A percentile compares a stretch with the other conserved stretches of the same genome.
These are phyloP conservation scores for Adela reaumurella DNA, from an alignment of 2,888 invertebrate species.

Conservation along the genomic window DNA sequence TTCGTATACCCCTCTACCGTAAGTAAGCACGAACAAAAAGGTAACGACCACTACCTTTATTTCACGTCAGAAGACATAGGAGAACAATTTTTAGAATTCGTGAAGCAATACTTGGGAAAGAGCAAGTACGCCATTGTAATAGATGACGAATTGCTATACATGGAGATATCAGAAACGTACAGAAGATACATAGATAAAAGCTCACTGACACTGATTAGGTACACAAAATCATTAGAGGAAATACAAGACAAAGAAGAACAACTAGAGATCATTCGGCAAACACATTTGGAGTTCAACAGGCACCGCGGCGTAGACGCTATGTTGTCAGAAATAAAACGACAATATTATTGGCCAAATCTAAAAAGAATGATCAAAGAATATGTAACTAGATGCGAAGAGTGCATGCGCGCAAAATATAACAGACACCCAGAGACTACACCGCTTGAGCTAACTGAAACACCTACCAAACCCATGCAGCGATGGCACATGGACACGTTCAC, in stretches of 20 bases:
- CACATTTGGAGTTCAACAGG: not conserved
- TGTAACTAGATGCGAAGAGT: not conserved
- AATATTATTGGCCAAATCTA: not conserved
- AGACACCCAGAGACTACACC: not conserved
- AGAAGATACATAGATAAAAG: not conserved
- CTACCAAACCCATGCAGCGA: not conserved
- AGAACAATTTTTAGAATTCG: not conserved
- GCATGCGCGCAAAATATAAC: not conserved
- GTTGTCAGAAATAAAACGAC: not conserved
- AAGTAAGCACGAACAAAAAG: not conserved
- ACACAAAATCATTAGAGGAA: not conserved
- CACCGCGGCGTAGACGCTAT: not conserved
- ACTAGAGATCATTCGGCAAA: not conserved
- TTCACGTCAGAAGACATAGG: not conserved
- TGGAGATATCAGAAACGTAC: not conserved
- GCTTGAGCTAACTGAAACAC: not conserved
- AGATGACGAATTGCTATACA: not conserved
- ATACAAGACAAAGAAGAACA: not conserved
- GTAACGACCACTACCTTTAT: not conserved
- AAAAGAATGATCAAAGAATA: not conserved
- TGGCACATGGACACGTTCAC: not conserved
- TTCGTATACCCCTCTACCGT: not conserved
- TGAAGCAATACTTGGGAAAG: not conserved
- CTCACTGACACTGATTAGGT: not conserved
- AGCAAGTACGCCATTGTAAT: not conserved